phyloP scores from a whole-genome alignment of 2,113 vertebrate genomes.

The Nesogale talazaci region DNA sequence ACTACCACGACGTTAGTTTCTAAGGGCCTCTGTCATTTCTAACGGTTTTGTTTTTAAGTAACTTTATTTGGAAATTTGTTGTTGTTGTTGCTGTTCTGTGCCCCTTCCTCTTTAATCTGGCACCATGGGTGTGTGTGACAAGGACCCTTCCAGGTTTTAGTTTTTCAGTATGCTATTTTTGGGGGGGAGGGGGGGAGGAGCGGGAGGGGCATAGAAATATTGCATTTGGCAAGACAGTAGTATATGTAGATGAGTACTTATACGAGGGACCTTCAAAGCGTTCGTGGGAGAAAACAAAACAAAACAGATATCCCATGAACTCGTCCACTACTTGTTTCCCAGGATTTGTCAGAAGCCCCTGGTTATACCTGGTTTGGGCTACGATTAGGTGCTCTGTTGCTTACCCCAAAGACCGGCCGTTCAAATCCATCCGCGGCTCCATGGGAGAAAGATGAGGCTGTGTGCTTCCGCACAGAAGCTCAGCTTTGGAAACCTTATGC shows the following conservation, averaged over 20 bases:
- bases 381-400: not conserved
- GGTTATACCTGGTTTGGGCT: not conserved
- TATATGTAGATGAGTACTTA: not conserved
- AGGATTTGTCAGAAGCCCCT: too few relatives aligned
- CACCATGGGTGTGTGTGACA: too few relatives aligned
- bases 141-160: too few relatives aligned
- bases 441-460: not conserved
- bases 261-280: too few relatives aligned
- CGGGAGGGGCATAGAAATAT: not conserved
- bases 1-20: slow-evolving; percentile 37
- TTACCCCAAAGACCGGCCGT: not conserved
- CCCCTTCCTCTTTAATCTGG: not conserved
- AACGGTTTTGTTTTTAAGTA: slow-evolving; percentile 10
- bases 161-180: too few relatives aligned
- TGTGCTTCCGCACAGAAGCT: not conserved
- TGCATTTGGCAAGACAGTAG: slow-evolving; percentile 29
- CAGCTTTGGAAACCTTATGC: not conserved
- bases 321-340: too few relatives aligned
- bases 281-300: too few relatives aligned
- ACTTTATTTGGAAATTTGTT: not conserved
- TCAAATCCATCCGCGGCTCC: not conserved
- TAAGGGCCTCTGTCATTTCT: slow-evolving; percentile 54
- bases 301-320: too few relatives aligned
- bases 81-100: slow-evolving; percentile 52
- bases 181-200: too few relatives aligned